Conservation (phyloP, 2,113 vertebrate genomes). For the Marmota monax region DNA sequence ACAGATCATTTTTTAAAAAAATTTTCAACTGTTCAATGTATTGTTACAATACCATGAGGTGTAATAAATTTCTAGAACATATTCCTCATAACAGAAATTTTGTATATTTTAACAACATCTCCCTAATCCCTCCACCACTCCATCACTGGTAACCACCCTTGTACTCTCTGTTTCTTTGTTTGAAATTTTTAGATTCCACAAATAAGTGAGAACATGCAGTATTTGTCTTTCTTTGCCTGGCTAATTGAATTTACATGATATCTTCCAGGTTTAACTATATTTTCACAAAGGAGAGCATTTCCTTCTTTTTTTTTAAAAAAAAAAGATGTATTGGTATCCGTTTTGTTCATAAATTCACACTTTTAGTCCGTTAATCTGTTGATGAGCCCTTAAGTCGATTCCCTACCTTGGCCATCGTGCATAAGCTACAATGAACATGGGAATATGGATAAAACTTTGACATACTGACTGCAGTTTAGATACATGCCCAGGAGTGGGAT, state of each 20-base stretch:
- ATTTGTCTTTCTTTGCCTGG: neutral
- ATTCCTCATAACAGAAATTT: neutral
- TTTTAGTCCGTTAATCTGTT: neutral
- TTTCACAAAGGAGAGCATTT: neutral
- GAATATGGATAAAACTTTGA: neutral
- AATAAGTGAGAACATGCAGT: too few relatives aligned
- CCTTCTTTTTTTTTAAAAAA: neutral
- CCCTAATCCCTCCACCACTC: too few relatives aligned
- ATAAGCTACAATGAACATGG: neutral
- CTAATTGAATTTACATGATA: neutral
- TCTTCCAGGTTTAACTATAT: rapidly evolving
- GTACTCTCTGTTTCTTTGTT: too few relatives aligned
- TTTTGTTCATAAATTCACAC: neutral
- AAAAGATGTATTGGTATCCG: neutral
- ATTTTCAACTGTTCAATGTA: neutral
- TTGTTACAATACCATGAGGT: neutral
- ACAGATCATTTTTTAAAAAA: too few relatives aligned
- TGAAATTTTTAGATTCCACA: neutral
- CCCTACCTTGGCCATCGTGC: neutral
- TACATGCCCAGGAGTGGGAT: too few relatives aligned
- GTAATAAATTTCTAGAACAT: neutral
- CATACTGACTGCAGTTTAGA: neutral
- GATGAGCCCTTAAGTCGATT: neutral
- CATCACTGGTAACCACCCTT: neutral
- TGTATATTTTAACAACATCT: neutral